phyloP scores from a whole-genome alignment of 1,140 invertebrate species.

The Pogonomyrmex californicus region DNA sequence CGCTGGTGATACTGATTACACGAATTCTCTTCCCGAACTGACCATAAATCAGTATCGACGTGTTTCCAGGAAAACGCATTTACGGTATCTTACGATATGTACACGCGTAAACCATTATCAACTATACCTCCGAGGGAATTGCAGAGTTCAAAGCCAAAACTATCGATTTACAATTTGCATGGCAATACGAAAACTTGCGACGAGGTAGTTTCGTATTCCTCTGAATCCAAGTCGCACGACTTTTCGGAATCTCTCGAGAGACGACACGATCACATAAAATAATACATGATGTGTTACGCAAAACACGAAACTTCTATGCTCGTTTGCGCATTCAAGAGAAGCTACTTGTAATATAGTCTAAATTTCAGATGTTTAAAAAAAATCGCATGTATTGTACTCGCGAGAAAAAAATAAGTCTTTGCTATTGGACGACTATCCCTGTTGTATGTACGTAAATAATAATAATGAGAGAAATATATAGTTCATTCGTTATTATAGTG shows the following conservation, averaged over 20 bases:
- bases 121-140: background rate
- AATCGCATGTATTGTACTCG: background rate
- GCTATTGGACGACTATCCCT: background rate
- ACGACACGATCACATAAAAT: constrained; percentile 4
- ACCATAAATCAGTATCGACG: constrained; percentile 50
- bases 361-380: background rate
- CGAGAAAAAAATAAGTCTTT: background rate
- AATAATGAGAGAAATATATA: background rate
- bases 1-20: constrained; percentile 30
- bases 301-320: background rate
- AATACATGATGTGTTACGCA: background rate
- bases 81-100: background rate
- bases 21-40: constrained; percentile 20
- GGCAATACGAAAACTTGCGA: background rate
- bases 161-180: constrained; percentile 11
- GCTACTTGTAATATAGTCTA: background rate
- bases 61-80: constrained; percentile 32
- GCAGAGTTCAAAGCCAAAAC: background rate
- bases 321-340: background rate
- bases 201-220: background rate
- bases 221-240: background rate
- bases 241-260: background rate
- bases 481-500: background rate
- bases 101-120: constrained; percentile 8
- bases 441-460: background rate